Evolutionary conservation across 2,888 invertebrate species (phyloP), one percentile per base, ranked within the genome.

Genomic region (Xiphydria camelus): DNA sequence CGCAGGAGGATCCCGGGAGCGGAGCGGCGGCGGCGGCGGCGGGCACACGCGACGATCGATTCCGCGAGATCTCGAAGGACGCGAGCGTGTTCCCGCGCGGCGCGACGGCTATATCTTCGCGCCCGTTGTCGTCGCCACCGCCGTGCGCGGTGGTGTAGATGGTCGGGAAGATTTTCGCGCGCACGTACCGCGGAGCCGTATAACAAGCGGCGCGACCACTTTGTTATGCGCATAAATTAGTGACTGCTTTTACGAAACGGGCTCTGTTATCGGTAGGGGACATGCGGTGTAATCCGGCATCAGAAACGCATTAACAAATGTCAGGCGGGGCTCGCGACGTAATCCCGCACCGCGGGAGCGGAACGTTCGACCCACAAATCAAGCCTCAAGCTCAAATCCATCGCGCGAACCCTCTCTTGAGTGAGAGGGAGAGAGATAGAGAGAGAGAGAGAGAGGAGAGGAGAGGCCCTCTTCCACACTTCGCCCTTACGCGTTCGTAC

Each of bases 261-360:
- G 47, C 44, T 42, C 50, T 42, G 55, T 57, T 63, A 62, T 64
- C 65, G 49, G 49, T 33, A 47, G 41, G 49, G 51, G 59, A 59
- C 63, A 55, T 54, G 55, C 55, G 46, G 55, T 53, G 65, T 68
- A 65, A 68, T 69, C 65, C 61, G 58, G 60, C 61, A 66, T 66
- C 64, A 63, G 64, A 65, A 68, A 68, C 61, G 66, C 68, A 66
- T 68, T 68, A 67, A 66, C 64, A 61, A 63, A 62, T 61, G 65
- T 63, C 61, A 53, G 59, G 51, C 51, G 53, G 40, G 40, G 42
- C 36, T 50, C 36, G 33, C 41, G 29, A 49, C 50, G 54, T 62
- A 62, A 62, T 64, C 57, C 55, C 26, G 36, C 38, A 53, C 14
- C 29, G 15, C 51, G 51, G 41, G 42, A 44, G 47, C 52, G 51